Base-by-base conservation (phyloP, 1,140 invertebrate genomes). In the Metopolophium dirhodum region DNA sequence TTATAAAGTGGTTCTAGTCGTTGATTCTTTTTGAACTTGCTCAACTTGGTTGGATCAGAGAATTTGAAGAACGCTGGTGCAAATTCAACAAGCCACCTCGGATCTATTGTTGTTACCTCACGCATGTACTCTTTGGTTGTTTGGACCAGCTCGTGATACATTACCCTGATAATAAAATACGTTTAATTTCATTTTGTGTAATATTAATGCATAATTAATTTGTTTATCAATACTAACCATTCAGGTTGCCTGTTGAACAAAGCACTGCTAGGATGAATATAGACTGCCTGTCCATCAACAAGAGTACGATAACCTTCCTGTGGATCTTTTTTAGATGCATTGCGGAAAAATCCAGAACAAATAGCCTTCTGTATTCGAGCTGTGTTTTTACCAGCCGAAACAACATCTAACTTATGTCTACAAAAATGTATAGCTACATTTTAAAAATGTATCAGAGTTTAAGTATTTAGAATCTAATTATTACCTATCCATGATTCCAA, bases 101-200 rank as follows among this genome's bases (percentile, higher is more conserved):
- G 99, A 96, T 99, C 99, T 85, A 99, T 99, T 0, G 99, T 98
- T 0, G 99, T 99, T 2, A 99, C 99, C 95, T 99, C 99, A 86
- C 99, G 96, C 99, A 99, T 99, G 95, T 99, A 99, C 95, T 99
- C 99, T 95, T 99, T 99, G 0, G 99, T 99, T 0, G 99, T 99
- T 95, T 99, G 98, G 1, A 99, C 99, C 90, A 99, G 95, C 95
- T 99, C 99, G 95, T 99, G 99, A 95, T 99, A 99, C 90, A 99
- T 98, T 0, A 99, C 98, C 98, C 97, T 98, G 95, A 61, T 95
- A 96, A 94, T 94, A 94, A 95, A 95, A 37, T 49, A 22, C 35
- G 23, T 51, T 37, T 23, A 82, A 2, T 45, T 20, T 51, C 47
- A 11, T 83, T 87, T n/a, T n/a, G 20, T 61, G 7, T 51, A 49